Conservation (phyloP, 2,113 vertebrate genomes). For the Ciconia stormi region DNA sequence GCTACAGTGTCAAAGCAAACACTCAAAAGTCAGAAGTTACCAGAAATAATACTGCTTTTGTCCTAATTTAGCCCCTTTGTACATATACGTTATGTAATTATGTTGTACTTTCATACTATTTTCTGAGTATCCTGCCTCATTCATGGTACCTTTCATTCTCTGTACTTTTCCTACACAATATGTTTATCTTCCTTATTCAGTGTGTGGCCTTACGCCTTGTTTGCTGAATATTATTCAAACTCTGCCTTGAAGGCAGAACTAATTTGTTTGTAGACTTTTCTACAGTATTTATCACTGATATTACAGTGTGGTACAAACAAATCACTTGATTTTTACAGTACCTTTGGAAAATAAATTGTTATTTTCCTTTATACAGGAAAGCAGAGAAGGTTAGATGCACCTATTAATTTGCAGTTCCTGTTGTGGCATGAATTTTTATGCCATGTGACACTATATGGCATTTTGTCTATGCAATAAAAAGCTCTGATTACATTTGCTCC, state of each 20-base stretch:
- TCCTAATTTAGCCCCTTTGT: not conserved
- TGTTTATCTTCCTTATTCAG: not conserved
- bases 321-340: not conserved
- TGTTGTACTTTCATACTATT: not conserved
- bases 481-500: not conserved
- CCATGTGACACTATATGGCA: not conserved
- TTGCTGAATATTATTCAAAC: slow-evolving; percentile 1
- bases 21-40: not conserved
- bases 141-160: not conserved
- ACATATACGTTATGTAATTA: not conserved
- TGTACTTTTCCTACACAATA: not conserved
- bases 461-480: not conserved
- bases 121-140: not conserved
- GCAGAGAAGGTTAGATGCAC: not conserved
- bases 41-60: not conserved
- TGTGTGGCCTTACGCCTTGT: not conserved
- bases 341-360: not conserved
- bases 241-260: not conserved
- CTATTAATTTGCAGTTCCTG: not conserved
- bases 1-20: not conserved
- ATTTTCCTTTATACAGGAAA: not conserved
- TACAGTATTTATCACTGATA: not conserved
- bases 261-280: not conserved
- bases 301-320: not conserved
- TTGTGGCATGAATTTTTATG: not conserved